Base-by-base conservation (phyloP, 2,797 vertebrate species). In the Notamacropus eugenii region DNA sequence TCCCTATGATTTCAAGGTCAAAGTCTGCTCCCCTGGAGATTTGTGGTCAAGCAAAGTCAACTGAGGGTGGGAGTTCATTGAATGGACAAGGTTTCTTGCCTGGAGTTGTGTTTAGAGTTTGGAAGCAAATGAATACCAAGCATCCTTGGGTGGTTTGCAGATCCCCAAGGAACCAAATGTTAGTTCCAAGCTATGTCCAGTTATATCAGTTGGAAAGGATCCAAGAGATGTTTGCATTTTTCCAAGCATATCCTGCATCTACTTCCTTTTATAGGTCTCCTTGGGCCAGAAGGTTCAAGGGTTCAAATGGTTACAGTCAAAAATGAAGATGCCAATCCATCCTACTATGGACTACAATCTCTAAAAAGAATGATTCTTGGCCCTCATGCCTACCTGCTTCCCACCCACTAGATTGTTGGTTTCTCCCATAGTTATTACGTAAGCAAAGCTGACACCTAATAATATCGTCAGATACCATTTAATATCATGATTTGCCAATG, bases 401-500 rank as follows among this genome's bases (percentile, higher is more conserved):
- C 54, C 57, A 97, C 50, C 94, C 92, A 95, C 19, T 27, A 94
- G 34, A 12, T 87, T 93, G 14, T 54, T 95, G 92, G 54, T 50
- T 97, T 97, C 24, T 93, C 40, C 87, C 82, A 87, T 55, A 67
- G 8, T 55, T 97, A 93, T 54, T 93, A 94, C 92, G 50, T 56
- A 91, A 91, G 97, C 59, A 96, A 97, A 74, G 9, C 13, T 54
- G 91, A 94, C 56, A 52, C 55, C 74, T 95, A 93, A 91, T 54
- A 31, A 93, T 87, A 62, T 95, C 93, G 91, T 67, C 94, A 96
- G 94, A 82, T 92, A 97, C 46, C 92, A 24, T 91, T 93, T 67
- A 96, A 93, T 67, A 19, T 91, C 90, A 94, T 97, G 50, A 96
- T 90, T 93, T 97, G 91, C 91, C 97, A 97, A 54, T 92, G 95